These are phyloP conservation scores for Rhagoletis pomonella DNA, from an alignment of 1,140 invertebrate genomes.

Conservation along the genomic window DNA sequence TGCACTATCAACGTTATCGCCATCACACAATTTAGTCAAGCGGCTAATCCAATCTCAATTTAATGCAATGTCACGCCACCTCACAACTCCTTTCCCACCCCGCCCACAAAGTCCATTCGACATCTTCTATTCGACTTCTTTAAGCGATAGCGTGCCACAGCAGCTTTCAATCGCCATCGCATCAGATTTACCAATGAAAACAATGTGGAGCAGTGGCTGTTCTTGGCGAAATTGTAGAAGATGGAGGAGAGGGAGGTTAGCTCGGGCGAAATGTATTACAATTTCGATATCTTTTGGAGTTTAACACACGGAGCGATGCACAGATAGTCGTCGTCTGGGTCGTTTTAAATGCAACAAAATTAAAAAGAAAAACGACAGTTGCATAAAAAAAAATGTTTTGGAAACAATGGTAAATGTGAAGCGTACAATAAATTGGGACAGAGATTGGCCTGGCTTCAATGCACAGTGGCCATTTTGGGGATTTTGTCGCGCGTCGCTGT, in stretches of 20 bases:
- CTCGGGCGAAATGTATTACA: constrained; percentile 3
- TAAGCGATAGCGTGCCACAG: constrained; percentile 46
- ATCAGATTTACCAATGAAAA: not conserved
- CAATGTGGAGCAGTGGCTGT: constrained; percentile 5
- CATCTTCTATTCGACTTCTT: constrained; percentile 4
- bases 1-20: constrained; percentile 37
- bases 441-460: not conserved
- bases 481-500: too few relatives aligned
- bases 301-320: constrained; percentile 41
- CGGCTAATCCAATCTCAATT: constrained; percentile 50
- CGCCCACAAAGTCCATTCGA: not conserved
- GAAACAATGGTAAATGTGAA: constrained; percentile 17
- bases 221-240: not conserved
- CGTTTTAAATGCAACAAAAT: not conserved
- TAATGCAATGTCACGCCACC: constrained; percentile 51
- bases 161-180: constrained; percentile 48
- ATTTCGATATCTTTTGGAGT: constrained; percentile 47
- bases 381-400: not conserved
- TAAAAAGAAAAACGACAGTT: not conserved
- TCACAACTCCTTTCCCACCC: not conserved
- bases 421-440: constrained; percentile 14
- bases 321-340: constrained; percentile 50
- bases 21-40: constrained; percentile 51
- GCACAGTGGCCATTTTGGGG: not conserved
- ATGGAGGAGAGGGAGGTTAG: not conserved